A percentile compares a stretch with the other conserved stretches of the same genome.
Evolutionary conservation across 2,888 invertebrate genomes (phyloP).

Genomic region (Drosophila pseudotakahashii): DNA sequence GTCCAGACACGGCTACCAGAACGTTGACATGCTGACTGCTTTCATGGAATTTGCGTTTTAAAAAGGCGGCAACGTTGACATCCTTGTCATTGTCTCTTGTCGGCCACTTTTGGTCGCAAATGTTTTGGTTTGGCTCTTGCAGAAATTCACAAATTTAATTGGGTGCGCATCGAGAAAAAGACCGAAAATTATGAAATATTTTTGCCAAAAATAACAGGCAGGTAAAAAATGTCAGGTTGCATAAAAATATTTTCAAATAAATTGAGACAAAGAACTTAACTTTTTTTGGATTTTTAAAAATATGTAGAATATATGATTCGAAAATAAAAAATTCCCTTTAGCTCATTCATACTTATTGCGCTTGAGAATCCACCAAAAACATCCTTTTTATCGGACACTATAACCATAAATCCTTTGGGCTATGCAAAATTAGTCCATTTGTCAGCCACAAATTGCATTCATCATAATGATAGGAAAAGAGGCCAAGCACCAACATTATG

Average conservation of each 20-base stretch:
- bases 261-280: background rate
- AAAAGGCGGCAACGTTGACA: constrained; percentile 53
- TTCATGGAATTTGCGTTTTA: constrained; percentile 68
- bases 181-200: constrained; percentile 66
- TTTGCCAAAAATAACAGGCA: constrained; percentile 35
- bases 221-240: constrained; percentile 15
- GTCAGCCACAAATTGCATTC: constrained; percentile 43
- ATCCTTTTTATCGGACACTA: background rate
- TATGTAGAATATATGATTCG: too few relatives aligned
- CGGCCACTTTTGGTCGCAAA: constrained; percentile 42
- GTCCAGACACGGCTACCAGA: constrained; percentile 39
- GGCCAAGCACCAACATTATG: constrained; percentile 27
- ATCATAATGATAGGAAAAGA: constrained; percentile 31
- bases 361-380: background rate
- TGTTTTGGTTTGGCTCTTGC: constrained; percentile 42
- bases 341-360: too few relatives aligned
- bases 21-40: constrained; percentile 70
- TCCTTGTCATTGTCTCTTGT: constrained; percentile 50
- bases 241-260: constrained; percentile 19
- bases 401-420: constrained; percentile 7
- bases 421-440: constrained; percentile 39
- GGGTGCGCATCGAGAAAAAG: constrained; percentile 34
- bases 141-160: constrained; percentile 68
- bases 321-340: too few relatives aligned
- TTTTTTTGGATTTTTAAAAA: background rate